Evolutionary conservation across 2,113 vertebrate genomes (phyloP), one percentile per base, ranked within the genome.

Genomic region (Catharus minimus): DNA sequence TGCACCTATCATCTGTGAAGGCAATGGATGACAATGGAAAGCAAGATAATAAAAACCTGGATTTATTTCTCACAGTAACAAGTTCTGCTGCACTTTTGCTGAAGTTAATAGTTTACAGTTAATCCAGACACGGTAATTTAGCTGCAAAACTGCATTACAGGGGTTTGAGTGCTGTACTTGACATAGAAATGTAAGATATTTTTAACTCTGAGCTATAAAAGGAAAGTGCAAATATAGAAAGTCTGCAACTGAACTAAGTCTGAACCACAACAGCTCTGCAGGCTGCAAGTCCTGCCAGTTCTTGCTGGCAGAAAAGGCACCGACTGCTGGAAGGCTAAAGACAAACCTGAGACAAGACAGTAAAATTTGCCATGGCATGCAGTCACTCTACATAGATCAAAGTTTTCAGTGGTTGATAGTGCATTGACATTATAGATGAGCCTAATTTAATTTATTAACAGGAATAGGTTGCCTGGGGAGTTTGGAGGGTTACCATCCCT

Each of bases 201-300:
- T 95, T 95, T 93, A 91, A 53, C 85, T 92, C 80, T 58, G 50
- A 82, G 71, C 81, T 94, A 93, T 93, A 87, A 95, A 76, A 89
- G 47, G 94, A 91, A 93, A 87, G 71, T 39, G n/a, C 50, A 91
- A 92, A 91, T 95, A 94, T 82, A 91, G 87, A 81, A 90, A 44
- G 65, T 74, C 89, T 93, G 80, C 16, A 23, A 69, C n/a, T 91
- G 91, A 91, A 84, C 43, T 76, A 86, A 79, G 38, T 68, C 46
- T 93, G 89, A 91, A 91, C 74, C 30, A 32, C 47, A 50, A 39
- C 38, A 72, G 20, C 38, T 58, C 91, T 4, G 0, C 57, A 79
- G 50, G 41, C 53, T 90, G 38, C 1, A 5, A 74, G 19, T 66
- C 41, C 60, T 83, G 56, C 32, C 53, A 19, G 23, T 21, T 82